A percentile compares a stretch with the other conserved stretches of the same genome.
Evolutionary conservation across 1,140 invertebrate species (phyloP).

Genomic region (Probaryconus sp.): DNA sequence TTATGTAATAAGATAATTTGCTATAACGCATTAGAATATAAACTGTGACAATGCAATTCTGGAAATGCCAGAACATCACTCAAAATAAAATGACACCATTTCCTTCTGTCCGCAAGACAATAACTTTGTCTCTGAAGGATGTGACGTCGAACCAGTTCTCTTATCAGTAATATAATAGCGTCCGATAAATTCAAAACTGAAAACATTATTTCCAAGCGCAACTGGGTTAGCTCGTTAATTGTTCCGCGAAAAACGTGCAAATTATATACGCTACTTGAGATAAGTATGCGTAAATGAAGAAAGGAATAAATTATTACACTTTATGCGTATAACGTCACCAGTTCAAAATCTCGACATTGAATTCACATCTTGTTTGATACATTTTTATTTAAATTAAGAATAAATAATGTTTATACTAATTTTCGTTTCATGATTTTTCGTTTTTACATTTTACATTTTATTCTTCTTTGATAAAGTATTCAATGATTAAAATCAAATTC

Average conservation of each 20-base stretch:
- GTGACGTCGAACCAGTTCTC: conserved; percentile 35
- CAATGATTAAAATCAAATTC: too few relatives aligned
- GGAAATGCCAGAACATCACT: conserved; percentile 35
- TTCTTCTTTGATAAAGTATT: too few relatives aligned
- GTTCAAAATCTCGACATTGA: conserved; percentile 14
- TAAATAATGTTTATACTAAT: too few relatives aligned
- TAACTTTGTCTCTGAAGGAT: conserved; percentile 50
- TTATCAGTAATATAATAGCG: conserved; percentile 47
- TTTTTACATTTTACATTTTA: too few relatives aligned
- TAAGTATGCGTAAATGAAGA: conserved; percentile 27
- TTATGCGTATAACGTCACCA: background rate
- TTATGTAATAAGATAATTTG: conserved; percentile 27
- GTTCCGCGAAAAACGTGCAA: conserved; percentile 30
- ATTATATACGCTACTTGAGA: conserved; percentile 20
- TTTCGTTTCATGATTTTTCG: too few relatives aligned
- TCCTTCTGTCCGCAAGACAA: conserved; percentile 34
- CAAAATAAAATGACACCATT: conserved; percentile 32
- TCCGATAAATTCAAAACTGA: conserved; percentile 56
- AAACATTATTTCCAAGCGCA: conserved; percentile 41
- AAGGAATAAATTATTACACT: conserved; percentile 13
- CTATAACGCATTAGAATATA: conserved; percentile 7
- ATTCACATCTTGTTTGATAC: background rate
- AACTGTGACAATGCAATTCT: conserved; percentile 3
- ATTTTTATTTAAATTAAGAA: too few relatives aligned
- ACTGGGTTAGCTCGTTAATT: conserved; percentile 30